Percentiles rank a stretch among this genome's conserved stretches.
phyloP scores from a whole-genome alignment of 1,140 invertebrate genomes.

The Lucilia sericata region DNA sequence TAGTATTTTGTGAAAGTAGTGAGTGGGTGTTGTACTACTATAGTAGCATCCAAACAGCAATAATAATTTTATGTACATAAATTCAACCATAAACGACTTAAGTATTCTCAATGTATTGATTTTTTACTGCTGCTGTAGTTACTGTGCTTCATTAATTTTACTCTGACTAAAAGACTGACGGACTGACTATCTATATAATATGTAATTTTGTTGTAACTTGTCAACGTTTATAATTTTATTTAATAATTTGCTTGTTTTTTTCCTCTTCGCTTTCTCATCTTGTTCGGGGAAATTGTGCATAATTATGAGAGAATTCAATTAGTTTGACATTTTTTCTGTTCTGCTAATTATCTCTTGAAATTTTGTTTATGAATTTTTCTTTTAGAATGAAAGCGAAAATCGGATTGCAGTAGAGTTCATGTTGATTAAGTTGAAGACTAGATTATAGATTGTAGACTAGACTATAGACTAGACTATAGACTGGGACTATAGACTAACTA shows the following conservation, averaged over 20 bases:
- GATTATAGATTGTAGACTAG: too few relatives aligned
- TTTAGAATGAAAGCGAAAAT: too few relatives aligned
- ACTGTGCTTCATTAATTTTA: neutral
- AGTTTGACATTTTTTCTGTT: neutral
- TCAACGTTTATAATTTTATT: neutral
- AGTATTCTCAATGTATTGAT: slow-evolving; percentile 39
- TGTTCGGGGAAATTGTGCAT: neutral
- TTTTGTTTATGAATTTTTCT: too few relatives aligned
- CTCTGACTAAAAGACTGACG: neutral
- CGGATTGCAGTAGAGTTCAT: too few relatives aligned
- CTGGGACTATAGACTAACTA: too few relatives aligned
- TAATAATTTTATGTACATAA: slow-evolving; percentile 17
- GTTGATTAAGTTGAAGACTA: too few relatives aligned
- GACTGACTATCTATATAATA: neutral
- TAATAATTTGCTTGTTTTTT: neutral
- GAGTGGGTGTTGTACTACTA: neutral
- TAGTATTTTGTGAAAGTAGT: neutral
- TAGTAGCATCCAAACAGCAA: neutral
- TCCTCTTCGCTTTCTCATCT: neutral
- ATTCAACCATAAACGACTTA: slow-evolving; percentile 45
- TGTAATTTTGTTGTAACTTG: neutral
- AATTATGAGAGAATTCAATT: slow-evolving; percentile 27
- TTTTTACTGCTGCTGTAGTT: neutral
- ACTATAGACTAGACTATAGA: too few relatives aligned
- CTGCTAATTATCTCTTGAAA: neutral